These are phyloP conservation scores for Tragelaphus imberbis DNA, from an alignment of 2,113 vertebrate species.

Conservation along the genomic window DNA sequence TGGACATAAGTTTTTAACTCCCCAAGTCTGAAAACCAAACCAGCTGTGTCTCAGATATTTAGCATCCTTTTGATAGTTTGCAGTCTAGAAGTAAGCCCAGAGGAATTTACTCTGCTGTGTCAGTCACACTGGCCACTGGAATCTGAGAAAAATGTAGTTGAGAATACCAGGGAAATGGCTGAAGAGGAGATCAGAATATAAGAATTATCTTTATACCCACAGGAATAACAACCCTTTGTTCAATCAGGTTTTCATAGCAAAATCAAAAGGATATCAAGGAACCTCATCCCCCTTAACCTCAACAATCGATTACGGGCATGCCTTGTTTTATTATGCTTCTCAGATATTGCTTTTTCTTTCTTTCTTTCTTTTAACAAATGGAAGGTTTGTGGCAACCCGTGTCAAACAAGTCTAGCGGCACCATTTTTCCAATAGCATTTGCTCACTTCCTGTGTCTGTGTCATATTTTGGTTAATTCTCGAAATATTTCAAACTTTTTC, in stretches of 20 bases:
- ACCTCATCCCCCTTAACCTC: neutral
- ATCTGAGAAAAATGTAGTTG: neutral
- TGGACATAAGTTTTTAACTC: neutral
- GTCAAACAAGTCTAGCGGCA: neutral
- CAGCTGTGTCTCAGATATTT: neutral
- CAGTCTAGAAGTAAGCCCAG: accelerated
- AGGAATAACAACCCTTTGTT: neutral
- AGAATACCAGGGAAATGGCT: neutral
- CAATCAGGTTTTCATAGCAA: neutral
- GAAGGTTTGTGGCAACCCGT: neutral
- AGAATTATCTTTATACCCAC: accelerated
- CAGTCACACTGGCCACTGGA: neutral
- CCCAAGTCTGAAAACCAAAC: neutral
- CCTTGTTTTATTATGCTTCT: neutral
- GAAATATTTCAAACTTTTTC: neutral
- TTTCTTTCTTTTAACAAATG: neutral
- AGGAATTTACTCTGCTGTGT: neutral
- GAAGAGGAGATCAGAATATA: neutral
- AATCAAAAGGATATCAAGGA: neutral
- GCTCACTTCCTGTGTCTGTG: neutral
- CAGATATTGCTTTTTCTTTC: neutral
- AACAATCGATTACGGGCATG: neutral
- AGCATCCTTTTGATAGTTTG: no score
- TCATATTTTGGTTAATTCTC: neutral
- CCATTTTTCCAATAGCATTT: neutral